These are phyloP conservation scores for Manis javanica DNA, from an alignment of 2,797 vertebrate species.

Conservation along the genomic window DNA sequence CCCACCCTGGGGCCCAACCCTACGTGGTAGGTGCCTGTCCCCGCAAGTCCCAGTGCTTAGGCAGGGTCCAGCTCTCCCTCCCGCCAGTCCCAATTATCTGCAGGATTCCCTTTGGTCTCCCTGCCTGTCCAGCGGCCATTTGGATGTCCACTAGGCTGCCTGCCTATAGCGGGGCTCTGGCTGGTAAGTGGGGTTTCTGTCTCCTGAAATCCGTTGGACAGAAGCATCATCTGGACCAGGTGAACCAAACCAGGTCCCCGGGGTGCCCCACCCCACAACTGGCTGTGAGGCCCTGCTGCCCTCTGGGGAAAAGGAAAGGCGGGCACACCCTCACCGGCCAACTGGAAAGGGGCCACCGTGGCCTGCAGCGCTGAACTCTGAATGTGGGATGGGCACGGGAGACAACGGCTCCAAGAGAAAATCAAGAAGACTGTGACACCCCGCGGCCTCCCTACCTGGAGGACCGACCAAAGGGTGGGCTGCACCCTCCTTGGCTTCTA, in stretches of 20 bases:
- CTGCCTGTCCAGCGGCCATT: neutral
- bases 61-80: neutral
- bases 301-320: neutral
- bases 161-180: neutral
- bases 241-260: accelerated
- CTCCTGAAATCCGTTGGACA: accelerated
- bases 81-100: accelerated
- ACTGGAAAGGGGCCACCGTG: neutral
- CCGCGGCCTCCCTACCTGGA: accelerated
- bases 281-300: neutral
- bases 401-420: neutral
- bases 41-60: accelerated
- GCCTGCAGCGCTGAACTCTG: neutral
- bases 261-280: accelerated
- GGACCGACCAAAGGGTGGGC: accelerated
- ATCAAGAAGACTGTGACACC: accelerated
- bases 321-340: accelerated
- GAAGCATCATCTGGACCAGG: no score
- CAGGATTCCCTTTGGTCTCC: accelerated
- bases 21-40: accelerated
- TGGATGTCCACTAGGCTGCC: accelerated
- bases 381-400: accelerated
- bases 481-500: accelerated
- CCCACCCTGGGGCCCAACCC: neutral
- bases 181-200: neutral